These are phyloP conservation scores for Leucopsar rothschildi DNA, from an alignment of 2,113 vertebrate species.

Conservation along the genomic window DNA sequence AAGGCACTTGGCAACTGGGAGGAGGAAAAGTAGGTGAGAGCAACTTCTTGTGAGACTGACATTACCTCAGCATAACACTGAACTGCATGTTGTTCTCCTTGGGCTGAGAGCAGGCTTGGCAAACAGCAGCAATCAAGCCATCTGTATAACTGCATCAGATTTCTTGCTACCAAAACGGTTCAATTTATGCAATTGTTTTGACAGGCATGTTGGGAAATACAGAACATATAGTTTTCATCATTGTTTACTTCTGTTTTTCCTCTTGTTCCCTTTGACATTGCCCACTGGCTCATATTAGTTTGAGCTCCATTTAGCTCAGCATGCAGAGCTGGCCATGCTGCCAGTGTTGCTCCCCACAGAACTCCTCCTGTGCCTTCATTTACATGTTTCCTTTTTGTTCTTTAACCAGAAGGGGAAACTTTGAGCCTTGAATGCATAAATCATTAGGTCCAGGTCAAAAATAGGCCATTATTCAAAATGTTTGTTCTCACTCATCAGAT, in stretches of 20 bases:
- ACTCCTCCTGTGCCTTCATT: not conserved
- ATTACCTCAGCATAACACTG: not conserved
- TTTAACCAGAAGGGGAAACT: conserved; percentile 2
- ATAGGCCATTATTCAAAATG: not conserved
- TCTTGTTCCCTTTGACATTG: conserved; percentile 39
- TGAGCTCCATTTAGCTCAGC: conserved; percentile 15
- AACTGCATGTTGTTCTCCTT: conserved; percentile 13
- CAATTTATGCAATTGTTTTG: conserved; percentile 35
- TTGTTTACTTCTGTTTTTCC: conserved; percentile 33
- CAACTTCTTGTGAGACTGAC: conserved; percentile 19
- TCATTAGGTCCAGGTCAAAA: conserved; percentile 16
- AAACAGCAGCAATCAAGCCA: not conserved
- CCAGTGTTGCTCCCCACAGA: not conserved
- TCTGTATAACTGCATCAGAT: conserved; percentile 25
- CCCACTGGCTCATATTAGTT: not conserved
- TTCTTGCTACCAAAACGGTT: conserved; percentile 23
- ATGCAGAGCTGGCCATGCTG: not conserved
- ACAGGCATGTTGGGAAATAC: conserved; percentile 46
- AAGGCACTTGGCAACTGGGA: conserved; percentile 1
- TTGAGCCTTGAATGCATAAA: not conserved
- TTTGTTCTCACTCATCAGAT: not conserved
- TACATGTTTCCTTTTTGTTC: conserved; percentile 19
- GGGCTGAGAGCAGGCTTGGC: conserved; percentile 21
- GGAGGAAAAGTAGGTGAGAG: conserved; percentile 13
- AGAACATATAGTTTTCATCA: conserved; percentile 15